A percentile compares a stretch with the other conserved stretches of the same genome.
Evolutionary conservation across 2,113 vertebrate species (phyloP).

Genomic region (Cheilinus undulatus): DNA sequence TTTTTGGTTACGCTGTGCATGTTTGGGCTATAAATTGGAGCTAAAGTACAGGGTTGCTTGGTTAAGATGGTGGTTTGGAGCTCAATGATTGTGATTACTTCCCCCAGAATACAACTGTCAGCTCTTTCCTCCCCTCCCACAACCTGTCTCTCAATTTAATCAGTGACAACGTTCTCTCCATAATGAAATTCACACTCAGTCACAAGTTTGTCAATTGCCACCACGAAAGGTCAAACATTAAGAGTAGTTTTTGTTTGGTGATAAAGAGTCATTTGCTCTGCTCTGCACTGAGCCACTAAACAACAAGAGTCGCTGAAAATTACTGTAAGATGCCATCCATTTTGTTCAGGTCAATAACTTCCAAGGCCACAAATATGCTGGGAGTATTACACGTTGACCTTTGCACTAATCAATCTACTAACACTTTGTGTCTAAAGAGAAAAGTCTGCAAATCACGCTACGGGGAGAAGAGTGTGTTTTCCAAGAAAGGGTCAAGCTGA

Average conservation of each 20-base stretch:
- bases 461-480: slow-evolving; percentile 11
- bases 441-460: slow-evolving; percentile 31
- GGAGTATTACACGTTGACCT: slow-evolving; percentile 72
- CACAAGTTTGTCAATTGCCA: slow-evolving; percentile 73
- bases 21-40: background rate
- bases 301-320: slow-evolving; percentile 45
- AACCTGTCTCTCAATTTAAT: slow-evolving; percentile 71
- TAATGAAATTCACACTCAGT: slow-evolving; percentile 78
- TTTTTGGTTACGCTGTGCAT: background rate
- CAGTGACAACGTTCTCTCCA: slow-evolving; percentile 77
- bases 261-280: slow-evolving; percentile 60
- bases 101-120: slow-evolving; percentile 51
- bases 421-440: slow-evolving; percentile 53
- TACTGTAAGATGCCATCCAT: slow-evolving; percentile 57
- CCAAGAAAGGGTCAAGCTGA: slow-evolving; percentile 58
- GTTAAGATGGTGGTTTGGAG: slow-evolving; percentile 29
- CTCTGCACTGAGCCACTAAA: slow-evolving; percentile 8
- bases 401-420: slow-evolving; percentile 73
- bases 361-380: slow-evolving; percentile 52
- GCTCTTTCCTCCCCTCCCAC: slow-evolving; percentile 34
- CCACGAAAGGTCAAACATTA: slow-evolving; percentile 78
- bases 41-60: background rate
- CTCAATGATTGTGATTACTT: slow-evolving; percentile 54
- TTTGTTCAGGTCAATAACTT: slow-evolving; percentile 76
- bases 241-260: slow-evolving; percentile 59